phyloP scores from a whole-genome alignment of 2,888 invertebrate species.

The Meganola albula region DNA sequence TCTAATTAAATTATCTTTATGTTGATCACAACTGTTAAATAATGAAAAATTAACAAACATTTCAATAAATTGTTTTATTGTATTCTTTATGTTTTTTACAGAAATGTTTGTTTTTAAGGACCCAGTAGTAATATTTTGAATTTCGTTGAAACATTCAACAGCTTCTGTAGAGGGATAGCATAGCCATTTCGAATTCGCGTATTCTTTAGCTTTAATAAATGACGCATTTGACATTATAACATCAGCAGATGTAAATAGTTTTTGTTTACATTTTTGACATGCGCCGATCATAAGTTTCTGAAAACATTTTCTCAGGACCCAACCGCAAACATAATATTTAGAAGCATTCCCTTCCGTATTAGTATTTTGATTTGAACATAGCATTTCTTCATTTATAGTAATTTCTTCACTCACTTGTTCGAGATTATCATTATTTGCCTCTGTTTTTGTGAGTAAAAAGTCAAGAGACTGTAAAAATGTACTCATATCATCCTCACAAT shows the following conservation, averaged over 20 bases:
- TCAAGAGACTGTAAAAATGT: background rate
- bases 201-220: conserved; percentile 2
- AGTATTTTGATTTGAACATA: background rate
- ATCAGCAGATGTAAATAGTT: conserved; percentile 1
- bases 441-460: conserved; percentile 2
- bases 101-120: background rate
- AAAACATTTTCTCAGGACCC: conserved; percentile 8
- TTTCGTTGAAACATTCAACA: conserved; percentile 1
- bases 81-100: background rate
- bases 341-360: background rate
- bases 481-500: conserved; percentile 21
- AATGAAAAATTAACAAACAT: background rate
- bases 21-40: background rate
- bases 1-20: background rate
- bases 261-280: background rate
- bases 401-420: background rate
- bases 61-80: conserved; percentile 1
- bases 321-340: conserved; percentile 7
- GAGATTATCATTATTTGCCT: background rate
- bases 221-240: background rate
- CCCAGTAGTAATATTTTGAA: conserved; percentile 1
- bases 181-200: background rate
- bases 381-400: background rate
- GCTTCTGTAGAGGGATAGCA: conserved; percentile 1
- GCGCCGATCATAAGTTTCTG: conserved; percentile 6